Evolutionary conservation across 1,140 invertebrate species (phyloP), one percentile per base, ranked within the genome.

Genomic region (Potamilus streckersoni): DNA sequence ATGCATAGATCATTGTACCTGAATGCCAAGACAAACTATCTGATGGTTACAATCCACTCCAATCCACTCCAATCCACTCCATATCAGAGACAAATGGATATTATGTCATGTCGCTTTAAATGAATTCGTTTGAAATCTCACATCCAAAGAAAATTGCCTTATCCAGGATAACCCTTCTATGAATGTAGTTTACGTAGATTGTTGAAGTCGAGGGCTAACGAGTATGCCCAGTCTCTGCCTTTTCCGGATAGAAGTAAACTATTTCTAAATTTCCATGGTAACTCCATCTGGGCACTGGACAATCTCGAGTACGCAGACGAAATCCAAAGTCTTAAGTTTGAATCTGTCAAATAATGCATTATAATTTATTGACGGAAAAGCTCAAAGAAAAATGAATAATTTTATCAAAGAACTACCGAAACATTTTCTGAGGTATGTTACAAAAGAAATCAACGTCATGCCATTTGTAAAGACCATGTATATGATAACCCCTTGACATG

Each of bases 51-150:
- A 20, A 59, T 15, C 82, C 82, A 2, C 38, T 67, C 20, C 38
- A 79, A n/a, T n/a, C n/a, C n/a, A n/a, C n/a, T n/a, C n/a, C n/a
- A 20, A 59, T 15, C 82, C 82, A 2, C 38, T 67, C 20, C 38
- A 79, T 6, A 61, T 81, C 4, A 20, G 15, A 13, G 76, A 76
- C 6, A 64, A 71, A n/a, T 73, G 69, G 6, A 55, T 79, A 14
- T 68, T 83, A 20, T 79, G 79, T 64, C 76, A 83, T 27, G 60
- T 83, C 4, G 62, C 55, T 12, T 17, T 76, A 1, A 59, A 65
- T 5, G 68, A 79, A 23, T 78, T 83, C 55, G 65, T 83, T 16
- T 83, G 82, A 23, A 78, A 83, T 65, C 57, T 76, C 15, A 78
- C 75, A 11, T 62, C 76, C 14, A 62, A 77, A 13, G 2, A 63